Evolutionary conservation across 2,797 vertebrate genomes (phyloP), one percentile per base, ranked within the genome.

Genomic region (Tiaroga cobitis): DNA sequence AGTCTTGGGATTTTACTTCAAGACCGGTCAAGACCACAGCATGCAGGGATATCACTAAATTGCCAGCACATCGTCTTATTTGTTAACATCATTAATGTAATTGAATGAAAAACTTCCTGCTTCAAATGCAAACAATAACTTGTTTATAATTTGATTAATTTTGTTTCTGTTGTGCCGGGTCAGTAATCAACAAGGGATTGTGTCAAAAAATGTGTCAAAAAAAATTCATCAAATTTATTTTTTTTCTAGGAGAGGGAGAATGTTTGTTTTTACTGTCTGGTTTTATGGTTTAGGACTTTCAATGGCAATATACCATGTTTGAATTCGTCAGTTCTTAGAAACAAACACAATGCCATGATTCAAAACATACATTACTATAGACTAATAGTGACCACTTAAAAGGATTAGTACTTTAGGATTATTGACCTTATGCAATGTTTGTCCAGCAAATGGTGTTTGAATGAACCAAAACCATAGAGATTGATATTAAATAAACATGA

Each of bases 311-410:
- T 21, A 6, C n/a, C 11, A 37, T 65, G 26, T 65, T 75, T 75
- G 70, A 65, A 46, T 83, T 74, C 6, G 3, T 83, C 13, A 37
- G 39, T 46, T 49, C n/a, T 51, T 68, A 34, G 34, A 84, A 32
- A 29, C n/a, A 67, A 67, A 63, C 54, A 63, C 41, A 73, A n/a
- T 51, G 8, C 10, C 8, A 39, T 56, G 39, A 34, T 41, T 37
- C 49, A 78, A 56, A 56, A 68, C 4, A 37, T 76, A 41, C 32
- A 51, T 70, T 29, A 34, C 41, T 49, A 61, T 61, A 70, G 29
- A 77, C n/a, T 80, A 21, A 32, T 5, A 84, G 24, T 75, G 63
- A 68, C 8, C 26, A 69, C 41, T 70, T 85, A 51, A 85, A 88
- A 79, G 76, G 19, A 39, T 78, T 43, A 39, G 43, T 41, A 19